Percentiles rank a stretch among this genome's conserved stretches.
These are phyloP conservation scores for Epirrita christyi DNA, from an alignment of 2,888 invertebrate genomes.

Conservation along the genomic window DNA sequence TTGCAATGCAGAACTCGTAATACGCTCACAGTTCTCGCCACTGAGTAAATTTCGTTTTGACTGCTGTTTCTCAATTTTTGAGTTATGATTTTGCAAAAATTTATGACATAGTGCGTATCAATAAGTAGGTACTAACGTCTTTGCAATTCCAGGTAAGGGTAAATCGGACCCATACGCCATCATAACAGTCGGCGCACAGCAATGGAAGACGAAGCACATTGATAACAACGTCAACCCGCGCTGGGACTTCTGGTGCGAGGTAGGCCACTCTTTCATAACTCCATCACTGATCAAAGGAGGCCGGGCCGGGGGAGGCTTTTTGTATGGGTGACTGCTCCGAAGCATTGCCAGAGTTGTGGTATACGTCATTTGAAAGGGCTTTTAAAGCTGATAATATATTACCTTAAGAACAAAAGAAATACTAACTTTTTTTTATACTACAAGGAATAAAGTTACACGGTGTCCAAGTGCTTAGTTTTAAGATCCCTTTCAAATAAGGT, in stretches of 20 bases:
- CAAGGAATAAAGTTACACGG: too few relatives aligned
- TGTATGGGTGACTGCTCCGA: background rate
- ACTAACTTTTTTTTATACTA: too few relatives aligned
- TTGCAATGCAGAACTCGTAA: too few relatives aligned
- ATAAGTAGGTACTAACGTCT: too few relatives aligned
- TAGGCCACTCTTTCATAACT: constrained; percentile 59
- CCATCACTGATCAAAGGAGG: background rate
- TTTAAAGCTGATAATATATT: background rate
- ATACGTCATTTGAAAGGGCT: background rate
- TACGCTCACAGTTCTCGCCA: too few relatives aligned
- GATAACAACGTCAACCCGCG: constrained; percentile 97
- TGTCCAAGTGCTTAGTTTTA: too few relatives aligned
- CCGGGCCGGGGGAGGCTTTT: constrained; percentile 1
- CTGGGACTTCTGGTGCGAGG: constrained; percentile 99
- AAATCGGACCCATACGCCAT: constrained; percentile 99
- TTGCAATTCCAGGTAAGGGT: constrained; percentile 91
- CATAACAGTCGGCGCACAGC: constrained; percentile 95
- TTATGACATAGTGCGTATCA: too few relatives aligned
- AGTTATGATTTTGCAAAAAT: too few relatives aligned
- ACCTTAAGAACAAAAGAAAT: too few relatives aligned
- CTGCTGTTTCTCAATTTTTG: too few relatives aligned
- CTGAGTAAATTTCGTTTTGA: too few relatives aligned
- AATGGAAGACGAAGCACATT: constrained; percentile 96
- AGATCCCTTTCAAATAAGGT: background rate
- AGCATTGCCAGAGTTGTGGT: background rate